A percentile compares a stretch with the other conserved stretches of the same genome.
Evolutionary conservation across 1,140 invertebrate species (phyloP).

Genomic region (Drosophila fuyamai): DNA sequence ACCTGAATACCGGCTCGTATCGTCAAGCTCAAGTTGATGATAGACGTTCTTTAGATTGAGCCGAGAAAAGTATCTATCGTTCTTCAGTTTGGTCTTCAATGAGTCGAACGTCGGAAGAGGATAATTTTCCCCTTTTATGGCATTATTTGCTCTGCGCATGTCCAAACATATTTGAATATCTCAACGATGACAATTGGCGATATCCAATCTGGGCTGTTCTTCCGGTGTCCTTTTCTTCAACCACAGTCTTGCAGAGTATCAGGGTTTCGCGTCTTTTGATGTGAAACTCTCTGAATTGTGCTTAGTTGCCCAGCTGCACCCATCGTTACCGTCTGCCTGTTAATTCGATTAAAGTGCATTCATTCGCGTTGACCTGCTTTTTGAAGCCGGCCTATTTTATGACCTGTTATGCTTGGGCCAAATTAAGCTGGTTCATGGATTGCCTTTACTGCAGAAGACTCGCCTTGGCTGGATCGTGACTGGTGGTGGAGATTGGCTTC

Average conservation of each 20-base stretch:
- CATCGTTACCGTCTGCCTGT: not conserved
- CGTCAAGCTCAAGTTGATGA: conserved; percentile 14
- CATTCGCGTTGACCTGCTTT: not conserved
- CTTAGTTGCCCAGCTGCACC: no score
- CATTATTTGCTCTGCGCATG: conserved; percentile 25
- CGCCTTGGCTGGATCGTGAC: no score
- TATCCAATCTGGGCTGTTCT: no score
- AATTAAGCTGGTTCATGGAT: no score
- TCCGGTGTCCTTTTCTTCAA: no score
- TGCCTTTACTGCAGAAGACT: no score
- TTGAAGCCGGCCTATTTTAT: no score
- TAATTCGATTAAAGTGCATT: not conserved
- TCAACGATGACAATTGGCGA: conserved; percentile 17
- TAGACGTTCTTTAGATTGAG: conserved; percentile 9
- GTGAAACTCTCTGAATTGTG: no score
- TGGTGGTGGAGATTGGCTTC: no score
- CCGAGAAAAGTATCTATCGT: conserved; percentile 4
- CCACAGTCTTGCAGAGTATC: no score
- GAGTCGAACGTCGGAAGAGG: conserved; percentile 7
- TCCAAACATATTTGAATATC: conserved; percentile 20
- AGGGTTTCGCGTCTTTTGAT: no score
- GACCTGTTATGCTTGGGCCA: no score
- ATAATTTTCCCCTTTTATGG: conserved; percentile 5
- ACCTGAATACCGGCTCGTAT: not conserved
- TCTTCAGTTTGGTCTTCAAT: conserved; percentile 8